A percentile compares a stretch with the other conserved stretches of the same genome.
Conservation (phyloP, 2,888 invertebrate genomes). For the Ptilodon capucinus region DNA sequence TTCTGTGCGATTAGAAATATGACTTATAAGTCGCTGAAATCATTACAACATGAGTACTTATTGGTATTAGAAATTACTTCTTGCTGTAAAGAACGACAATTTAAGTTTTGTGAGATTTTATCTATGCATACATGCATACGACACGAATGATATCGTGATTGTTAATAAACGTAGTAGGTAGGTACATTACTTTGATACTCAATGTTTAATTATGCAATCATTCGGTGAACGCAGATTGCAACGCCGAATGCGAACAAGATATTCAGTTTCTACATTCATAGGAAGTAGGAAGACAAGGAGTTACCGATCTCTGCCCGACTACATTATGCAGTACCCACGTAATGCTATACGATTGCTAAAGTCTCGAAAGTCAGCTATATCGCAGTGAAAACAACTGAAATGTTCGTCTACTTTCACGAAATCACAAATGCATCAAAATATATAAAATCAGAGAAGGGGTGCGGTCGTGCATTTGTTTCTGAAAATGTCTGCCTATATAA, state of each 20-base stretch:
- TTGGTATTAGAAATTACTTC: background rate
- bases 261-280: background rate
- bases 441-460: background rate
- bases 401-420: constrained; percentile 31
- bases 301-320: background rate
- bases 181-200: no score
- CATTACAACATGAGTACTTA: no score
- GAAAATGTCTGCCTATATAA: background rate
- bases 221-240: background rate
- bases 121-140: background rate
- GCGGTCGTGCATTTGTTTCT: background rate
- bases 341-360: background rate
- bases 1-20: background rate
- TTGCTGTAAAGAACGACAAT: background rate
- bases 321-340: constrained; percentile 1
- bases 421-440: constrained; percentile 7
- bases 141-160: no score
- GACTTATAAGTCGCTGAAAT: background rate
- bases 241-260: background rate
- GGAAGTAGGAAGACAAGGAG: constrained; percentile 2
- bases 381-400: constrained; percentile 33
- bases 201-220: background rate
- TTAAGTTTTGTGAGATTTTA: background rate
- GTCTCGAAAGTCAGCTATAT: constrained; percentile 32
- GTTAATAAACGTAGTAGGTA: no score